These are phyloP conservation scores for Rhodinocichla rosea DNA, from an alignment of 2,113 vertebrate species.

Conservation along the genomic window DNA sequence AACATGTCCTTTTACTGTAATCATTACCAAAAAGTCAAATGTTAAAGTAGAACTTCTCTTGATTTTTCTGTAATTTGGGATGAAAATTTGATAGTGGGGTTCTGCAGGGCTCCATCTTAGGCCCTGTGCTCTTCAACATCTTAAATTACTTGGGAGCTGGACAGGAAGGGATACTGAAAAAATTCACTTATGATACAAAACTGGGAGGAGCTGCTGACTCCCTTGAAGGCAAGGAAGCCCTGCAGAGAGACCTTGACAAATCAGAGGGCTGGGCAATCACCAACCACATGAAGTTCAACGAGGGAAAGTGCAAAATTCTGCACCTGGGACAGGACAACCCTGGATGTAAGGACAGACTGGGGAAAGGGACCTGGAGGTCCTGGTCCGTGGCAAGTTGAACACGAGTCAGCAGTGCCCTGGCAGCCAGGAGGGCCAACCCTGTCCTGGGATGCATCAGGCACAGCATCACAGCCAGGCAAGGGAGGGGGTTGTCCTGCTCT, in stretches of 20 bases:
- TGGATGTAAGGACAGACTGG: background rate
- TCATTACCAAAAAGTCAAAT: background rate
- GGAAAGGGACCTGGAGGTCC: background rate
- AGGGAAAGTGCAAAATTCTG: background rate
- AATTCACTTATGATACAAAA: background rate
- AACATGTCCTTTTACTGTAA: background rate
- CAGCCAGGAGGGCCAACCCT: background rate
- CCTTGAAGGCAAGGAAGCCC: background rate
- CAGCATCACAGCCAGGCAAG: rapidly evolving
- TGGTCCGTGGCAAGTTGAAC: background rate
- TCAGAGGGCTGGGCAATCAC: background rate
- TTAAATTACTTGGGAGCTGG: background rate
- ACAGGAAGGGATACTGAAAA: background rate
- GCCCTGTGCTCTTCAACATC: background rate
- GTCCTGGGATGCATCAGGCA: background rate
- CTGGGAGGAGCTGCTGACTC: background rate
- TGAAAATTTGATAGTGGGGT: background rate
- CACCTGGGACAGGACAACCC: background rate
- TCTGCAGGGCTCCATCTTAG: background rate
- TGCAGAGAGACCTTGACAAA: background rate
- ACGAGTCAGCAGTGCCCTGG: background rate
- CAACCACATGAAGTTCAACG: background rate
- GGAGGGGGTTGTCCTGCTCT: background rate
- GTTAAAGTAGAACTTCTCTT: background rate
- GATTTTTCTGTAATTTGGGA: background rate